Evolutionary conservation across 2,797 vertebrate species (phyloP), one percentile per base, ranked within the genome.

Genomic region (Hippoglossus hippoglossus): DNA sequence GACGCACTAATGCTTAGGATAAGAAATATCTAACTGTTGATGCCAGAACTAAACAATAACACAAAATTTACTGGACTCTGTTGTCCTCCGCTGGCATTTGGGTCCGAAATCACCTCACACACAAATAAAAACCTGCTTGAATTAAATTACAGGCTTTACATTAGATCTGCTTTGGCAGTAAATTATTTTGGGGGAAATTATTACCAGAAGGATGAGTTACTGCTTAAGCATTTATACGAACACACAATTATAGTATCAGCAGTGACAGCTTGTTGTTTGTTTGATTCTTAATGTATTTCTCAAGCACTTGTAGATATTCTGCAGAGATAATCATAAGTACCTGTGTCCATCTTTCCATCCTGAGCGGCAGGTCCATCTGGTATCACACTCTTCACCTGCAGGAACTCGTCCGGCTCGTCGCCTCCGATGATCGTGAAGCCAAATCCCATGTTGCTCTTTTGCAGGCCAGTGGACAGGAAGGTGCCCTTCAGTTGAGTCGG

Each of bases 401-500:
- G 95, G 92, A 99, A 99, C 90, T 99, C 98, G 34, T 99, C 98
- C 0, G 98, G 98, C 79, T 99, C 98, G 0, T 99, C 98, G 9
- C 98, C 98, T 54, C 98, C 98, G 66, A 99, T 99, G 89, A 99
- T 99, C 58, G 98, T 99, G 93, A 99, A 99, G 89, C 98, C 98
- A 80, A 99, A 99, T 51, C 98, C 98, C 98, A 99, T 99, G 95
- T 93, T 99, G 94, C 98, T 99, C 93, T 99, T 99, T 93, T 98
- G 97, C 79, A 99, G 95, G 60, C 95, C 96, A 55, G 98, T 99
- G 52, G 97, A 98, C 88, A 99, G 95, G 93, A 99, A 99, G 69
- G 92, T 97, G 68, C 98, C 98, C 87, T 99, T 99, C 92, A 99
- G 92, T 89, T 99, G 98, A 57, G 98, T 98, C 63, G 97, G 97